Evolutionary conservation across 2,797 vertebrate genomes (phyloP).

Genomic region (Myotis findleyi): DNA sequence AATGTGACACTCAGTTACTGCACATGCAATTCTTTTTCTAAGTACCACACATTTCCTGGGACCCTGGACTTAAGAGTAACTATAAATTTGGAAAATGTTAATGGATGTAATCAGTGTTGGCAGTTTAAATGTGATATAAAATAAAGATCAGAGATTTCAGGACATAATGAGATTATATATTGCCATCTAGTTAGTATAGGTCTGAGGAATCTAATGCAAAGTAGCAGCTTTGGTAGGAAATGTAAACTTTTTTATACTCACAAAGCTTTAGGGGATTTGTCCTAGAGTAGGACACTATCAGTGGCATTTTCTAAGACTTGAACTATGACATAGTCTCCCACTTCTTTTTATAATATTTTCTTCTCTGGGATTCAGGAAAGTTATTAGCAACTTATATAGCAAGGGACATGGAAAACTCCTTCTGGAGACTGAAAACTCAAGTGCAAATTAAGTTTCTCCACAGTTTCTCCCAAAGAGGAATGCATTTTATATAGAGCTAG

Average conservation of each 20-base stretch:
- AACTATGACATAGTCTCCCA: background rate
- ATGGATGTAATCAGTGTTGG: background rate
- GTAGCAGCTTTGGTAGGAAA: background rate
- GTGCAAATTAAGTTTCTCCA: background rate
- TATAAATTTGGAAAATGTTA: conserved; percentile 19
- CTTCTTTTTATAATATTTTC: background rate
- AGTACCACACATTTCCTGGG: background rate
- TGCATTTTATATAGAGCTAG: background rate
- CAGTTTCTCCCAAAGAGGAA: background rate
- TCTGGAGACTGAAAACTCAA: background rate
- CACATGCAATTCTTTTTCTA: background rate
- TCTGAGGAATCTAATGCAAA: background rate
- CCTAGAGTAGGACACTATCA: background rate
- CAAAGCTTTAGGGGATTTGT: background rate
- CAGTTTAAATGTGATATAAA: background rate
- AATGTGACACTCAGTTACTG: background rate
- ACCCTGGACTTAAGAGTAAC: background rate
- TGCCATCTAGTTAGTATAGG: background rate
- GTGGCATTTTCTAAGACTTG: background rate
- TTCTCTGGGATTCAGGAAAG: background rate
- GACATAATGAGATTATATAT: background rate
- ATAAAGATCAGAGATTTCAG: background rate
- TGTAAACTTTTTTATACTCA: background rate
- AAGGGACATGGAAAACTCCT: background rate
- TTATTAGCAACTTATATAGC: background rate